These are phyloP conservation scores for Todus mexicanus DNA, from an alignment of 2,797 vertebrate species.

Conservation along the genomic window DNA sequence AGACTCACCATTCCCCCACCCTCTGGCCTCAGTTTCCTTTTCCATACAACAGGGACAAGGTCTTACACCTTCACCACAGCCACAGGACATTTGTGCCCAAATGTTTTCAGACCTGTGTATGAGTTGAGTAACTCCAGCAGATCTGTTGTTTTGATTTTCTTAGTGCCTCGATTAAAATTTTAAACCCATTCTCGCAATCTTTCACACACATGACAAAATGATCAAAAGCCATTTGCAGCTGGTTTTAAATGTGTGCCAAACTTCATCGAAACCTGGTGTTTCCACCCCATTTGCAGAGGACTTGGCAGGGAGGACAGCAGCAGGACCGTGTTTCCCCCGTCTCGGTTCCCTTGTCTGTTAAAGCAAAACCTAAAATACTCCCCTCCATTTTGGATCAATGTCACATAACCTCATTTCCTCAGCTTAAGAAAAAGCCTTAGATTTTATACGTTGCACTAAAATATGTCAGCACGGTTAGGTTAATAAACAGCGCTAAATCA, in stretches of 20 bases:
- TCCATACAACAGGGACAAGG: background rate
- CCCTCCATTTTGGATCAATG: slow-evolving; percentile 71
- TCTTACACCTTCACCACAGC: background rate
- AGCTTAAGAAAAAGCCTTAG: slow-evolving; percentile 71
- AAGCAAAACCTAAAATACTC: slow-evolving; percentile 56
- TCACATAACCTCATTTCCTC: slow-evolving; percentile 76
- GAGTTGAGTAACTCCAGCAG: background rate
- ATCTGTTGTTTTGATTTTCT: background rate
- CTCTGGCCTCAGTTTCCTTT: background rate
- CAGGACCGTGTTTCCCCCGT: slow-evolving; percentile 28
- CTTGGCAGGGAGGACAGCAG: slow-evolving; percentile 17
- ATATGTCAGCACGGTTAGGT: slow-evolving; percentile 63
- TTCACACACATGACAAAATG: background rate
- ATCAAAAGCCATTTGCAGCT: slow-evolving; percentile 29
- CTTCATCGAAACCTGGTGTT: slow-evolving; percentile 9
- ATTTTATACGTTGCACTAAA: slow-evolving; percentile 73
- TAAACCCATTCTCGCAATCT: background rate
- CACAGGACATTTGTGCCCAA: background rate
- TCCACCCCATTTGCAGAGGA: slow-evolving; percentile 32
- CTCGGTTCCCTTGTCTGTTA: slow-evolving; percentile 30
- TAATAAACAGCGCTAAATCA: slow-evolving; percentile 71
- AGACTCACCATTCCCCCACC: background rate
- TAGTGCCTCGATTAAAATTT: background rate
- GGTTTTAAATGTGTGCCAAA: background rate
- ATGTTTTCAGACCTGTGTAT: background rate